Percentiles rank a stretch among this genome's conserved stretches.
These are phyloP conservation scores for Himalopsyche tibetana DNA, from an alignment of 2,888 invertebrate species.

Conservation along the genomic window DNA sequence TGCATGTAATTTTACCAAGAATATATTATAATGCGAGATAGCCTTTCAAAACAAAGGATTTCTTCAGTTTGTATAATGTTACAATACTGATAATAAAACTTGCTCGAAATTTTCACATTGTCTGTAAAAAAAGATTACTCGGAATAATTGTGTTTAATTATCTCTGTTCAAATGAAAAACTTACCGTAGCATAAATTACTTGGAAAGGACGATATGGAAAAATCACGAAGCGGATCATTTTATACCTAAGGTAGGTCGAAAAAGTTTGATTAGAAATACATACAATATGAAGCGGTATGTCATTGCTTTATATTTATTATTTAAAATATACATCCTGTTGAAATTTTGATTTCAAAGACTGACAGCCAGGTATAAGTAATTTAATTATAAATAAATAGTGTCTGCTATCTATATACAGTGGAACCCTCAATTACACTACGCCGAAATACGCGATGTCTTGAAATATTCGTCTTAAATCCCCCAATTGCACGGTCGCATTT, in stretches of 20 bases:
- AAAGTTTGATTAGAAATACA: too few relatives aligned
- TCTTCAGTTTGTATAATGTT: not conserved
- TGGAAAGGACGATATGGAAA: slow-evolving; percentile 18
- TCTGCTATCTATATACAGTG: too few relatives aligned
- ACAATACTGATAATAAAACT: slow-evolving; percentile 3
- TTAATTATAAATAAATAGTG: too few relatives aligned
- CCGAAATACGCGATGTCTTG: too few relatives aligned
- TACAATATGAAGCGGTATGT: too few relatives aligned
- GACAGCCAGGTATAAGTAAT: too few relatives aligned
- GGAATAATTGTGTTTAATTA: not conserved
- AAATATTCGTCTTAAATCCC: too few relatives aligned
- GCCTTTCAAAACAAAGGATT: slow-evolving; percentile 38
- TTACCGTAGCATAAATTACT: not conserved
- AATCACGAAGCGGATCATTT: slow-evolving; percentile 3
- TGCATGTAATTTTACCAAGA: slow-evolving; percentile 22
- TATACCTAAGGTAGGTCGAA: not conserved
- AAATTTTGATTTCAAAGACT: too few relatives aligned
- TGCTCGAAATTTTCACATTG: slow-evolving; percentile 4
- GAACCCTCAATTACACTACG: too few relatives aligned
- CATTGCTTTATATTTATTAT: too few relatives aligned
- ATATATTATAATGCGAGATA: not conserved
- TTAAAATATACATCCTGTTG: too few relatives aligned
- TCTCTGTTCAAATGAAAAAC: not conserved
- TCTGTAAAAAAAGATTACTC: not conserved
- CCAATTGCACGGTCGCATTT: too few relatives aligned